Evolutionary conservation across 2,888 invertebrate species (phyloP).

Genomic region (Baccha elongata): DNA sequence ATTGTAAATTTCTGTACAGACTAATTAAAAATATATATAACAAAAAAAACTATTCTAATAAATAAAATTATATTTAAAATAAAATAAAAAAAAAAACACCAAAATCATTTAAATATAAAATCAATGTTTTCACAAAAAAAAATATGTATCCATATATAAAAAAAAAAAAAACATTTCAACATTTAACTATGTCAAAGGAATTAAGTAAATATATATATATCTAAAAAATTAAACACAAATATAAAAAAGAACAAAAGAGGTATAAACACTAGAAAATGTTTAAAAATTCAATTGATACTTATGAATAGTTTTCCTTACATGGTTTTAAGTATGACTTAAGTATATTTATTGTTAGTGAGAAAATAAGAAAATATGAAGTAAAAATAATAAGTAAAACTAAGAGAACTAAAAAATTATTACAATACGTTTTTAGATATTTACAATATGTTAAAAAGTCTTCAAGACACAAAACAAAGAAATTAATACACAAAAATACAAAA

Average conservation of each 20-base stretch:
- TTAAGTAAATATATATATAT: conserved; percentile 28
- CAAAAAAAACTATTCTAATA: conserved; percentile 16
- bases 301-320: conserved; percentile 71
- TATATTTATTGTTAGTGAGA: conserved; percentile 45
- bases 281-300: conserved; percentile 70
- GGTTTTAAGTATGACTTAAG: conserved; percentile 65
- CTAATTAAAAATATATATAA: conserved; percentile 27
- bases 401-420: conserved; percentile 38
- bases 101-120: conserved; percentile 15
- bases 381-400: conserved; percentile 9
- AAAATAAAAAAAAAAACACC: conserved; percentile 1
- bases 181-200: conserved; percentile 31
- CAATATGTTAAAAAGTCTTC: conserved; percentile 67
- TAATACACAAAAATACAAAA: no score
- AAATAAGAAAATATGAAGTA: conserved; percentile 10
- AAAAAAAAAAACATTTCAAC: neutral
- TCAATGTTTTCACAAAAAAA: conserved; percentile 25
- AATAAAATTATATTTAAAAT: conserved; percentile 15
- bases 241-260: conserved; percentile 35
- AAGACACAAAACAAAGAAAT: conserved; percentile 62
- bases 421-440: conserved; percentile 72
- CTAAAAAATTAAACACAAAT: conserved; percentile 1
- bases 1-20: conserved; percentile 71
- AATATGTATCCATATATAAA: no score
- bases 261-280: conserved; percentile 57